Evolutionary conservation across 1,140 invertebrate species (phyloP).

Genomic region (Pseudachorutes palmiensis): DNA sequence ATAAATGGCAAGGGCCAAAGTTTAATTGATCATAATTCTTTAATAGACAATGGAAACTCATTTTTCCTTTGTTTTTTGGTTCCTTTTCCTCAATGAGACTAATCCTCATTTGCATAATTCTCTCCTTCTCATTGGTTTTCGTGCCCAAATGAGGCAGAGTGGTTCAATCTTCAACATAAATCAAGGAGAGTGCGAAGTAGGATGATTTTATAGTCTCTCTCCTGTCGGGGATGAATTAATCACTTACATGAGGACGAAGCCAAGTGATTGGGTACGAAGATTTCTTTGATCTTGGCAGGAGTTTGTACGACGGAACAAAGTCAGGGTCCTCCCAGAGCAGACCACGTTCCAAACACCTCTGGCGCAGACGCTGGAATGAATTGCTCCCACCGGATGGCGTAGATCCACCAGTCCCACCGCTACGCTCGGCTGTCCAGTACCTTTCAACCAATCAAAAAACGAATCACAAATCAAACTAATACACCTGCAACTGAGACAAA

Average conservation of each 20-base stretch:
- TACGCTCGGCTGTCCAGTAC: constrained; percentile 52
- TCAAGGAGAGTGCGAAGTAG: neutral
- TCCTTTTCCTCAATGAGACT: too few relatives aligned
- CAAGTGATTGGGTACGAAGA: constrained; percentile 47
- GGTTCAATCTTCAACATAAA: neutral
- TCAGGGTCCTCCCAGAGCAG: constrained; percentile 60
- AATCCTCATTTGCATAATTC: constrained; percentile 6
- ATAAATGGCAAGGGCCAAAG: too few relatives aligned
- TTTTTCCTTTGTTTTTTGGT: neutral
- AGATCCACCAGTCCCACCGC: constrained; percentile 42
- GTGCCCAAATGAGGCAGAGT: constrained; percentile 7
- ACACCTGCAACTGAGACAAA: too few relatives aligned
- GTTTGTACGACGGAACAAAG: constrained; percentile 35
- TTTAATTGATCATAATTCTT: too few relatives aligned
- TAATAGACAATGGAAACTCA: too few relatives aligned
- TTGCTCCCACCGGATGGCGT: constrained; percentile 39
- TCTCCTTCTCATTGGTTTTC: constrained; percentile 4
- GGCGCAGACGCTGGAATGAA: constrained; percentile 46
- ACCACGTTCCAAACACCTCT: constrained; percentile 50
- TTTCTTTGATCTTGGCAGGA: constrained; percentile 34
- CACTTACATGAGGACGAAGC: constrained; percentile 54
- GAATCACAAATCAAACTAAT: neutral
- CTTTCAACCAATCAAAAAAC: constrained; percentile 39
- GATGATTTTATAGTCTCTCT: neutral
- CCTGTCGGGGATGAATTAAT: neutral